These are phyloP conservation scores for Streptopelia turtur DNA, from an alignment of 2,797 vertebrate species.

Conservation along the genomic window DNA sequence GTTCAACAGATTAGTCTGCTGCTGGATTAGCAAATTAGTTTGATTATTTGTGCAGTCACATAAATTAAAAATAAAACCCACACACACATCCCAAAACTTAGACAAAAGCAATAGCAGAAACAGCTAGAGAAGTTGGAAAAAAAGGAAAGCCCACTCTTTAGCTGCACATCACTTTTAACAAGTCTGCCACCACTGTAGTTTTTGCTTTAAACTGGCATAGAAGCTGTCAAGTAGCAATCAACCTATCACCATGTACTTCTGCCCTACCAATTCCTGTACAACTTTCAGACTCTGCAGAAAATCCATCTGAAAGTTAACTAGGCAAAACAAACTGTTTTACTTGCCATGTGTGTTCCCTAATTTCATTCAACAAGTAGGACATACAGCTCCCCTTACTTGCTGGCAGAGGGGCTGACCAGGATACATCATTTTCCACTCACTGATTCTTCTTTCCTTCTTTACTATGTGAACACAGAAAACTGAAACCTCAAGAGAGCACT, in stretches of 20 bases:
- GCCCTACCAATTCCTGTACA: background rate
- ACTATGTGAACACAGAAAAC: background rate
- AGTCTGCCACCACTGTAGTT: too few relatives aligned
- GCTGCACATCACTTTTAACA: background rate
- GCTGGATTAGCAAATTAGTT: background rate
- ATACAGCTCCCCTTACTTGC: background rate
- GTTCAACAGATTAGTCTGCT: background rate
- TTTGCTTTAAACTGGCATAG: background rate
- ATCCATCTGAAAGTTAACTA: background rate
- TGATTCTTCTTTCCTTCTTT: background rate
- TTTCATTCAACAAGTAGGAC: background rate
- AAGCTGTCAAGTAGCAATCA: background rate
- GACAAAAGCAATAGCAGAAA: background rate
- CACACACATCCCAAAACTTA: background rate
- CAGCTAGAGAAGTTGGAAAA: background rate
- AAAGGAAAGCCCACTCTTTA: background rate
- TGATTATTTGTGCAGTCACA: background rate
- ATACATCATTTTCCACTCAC: background rate
- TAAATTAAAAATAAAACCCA: background rate
- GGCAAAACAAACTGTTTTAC: background rate
- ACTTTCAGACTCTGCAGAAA: background rate
- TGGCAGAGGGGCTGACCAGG: background rate
- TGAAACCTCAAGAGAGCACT: background rate
- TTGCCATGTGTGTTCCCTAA: background rate
- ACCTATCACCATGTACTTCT: fast-evolving